Conservation (phyloP, 2,888 invertebrate species). For the Apotomis turbidana region DNA sequence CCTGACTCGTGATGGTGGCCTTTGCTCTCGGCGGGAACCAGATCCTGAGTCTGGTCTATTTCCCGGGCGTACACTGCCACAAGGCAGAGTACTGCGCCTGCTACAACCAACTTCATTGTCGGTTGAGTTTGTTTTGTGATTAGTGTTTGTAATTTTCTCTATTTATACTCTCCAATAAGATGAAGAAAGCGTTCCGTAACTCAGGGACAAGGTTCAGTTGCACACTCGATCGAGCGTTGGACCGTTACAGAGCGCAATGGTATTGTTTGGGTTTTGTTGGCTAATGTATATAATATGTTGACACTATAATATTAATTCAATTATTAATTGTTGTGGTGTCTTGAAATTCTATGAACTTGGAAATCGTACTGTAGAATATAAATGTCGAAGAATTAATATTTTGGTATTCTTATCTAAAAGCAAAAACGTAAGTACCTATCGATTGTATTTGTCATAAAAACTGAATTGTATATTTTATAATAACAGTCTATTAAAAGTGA, state of each 20-base stretch:
- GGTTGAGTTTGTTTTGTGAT: constrained; percentile 59
- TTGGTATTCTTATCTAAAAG: no score
- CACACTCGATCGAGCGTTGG: constrained; percentile 52
- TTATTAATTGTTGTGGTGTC: not conserved
- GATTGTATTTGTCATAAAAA: no score
- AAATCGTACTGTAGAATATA: no score
- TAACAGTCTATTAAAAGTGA: no score
- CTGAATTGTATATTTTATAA: no score
- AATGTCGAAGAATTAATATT: no score
- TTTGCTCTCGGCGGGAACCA: constrained; percentile 74
- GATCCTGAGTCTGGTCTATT: constrained; percentile 70
- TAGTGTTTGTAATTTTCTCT: constrained; percentile 54
- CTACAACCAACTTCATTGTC: constrained; percentile 74
- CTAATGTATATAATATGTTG: constrained; percentile 22
- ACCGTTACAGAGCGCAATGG: constrained; percentile 65
- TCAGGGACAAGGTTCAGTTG: constrained; percentile 54
- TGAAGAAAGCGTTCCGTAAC: constrained; percentile 76
- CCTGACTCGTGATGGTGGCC: constrained; percentile 70
- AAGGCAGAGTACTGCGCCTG: constrained; percentile 70
- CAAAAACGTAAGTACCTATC: no score
- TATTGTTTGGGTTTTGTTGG: constrained; percentile 31
- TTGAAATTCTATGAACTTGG: no score
- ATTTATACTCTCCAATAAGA: constrained; percentile 72
- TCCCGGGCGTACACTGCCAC: constrained; percentile 71
- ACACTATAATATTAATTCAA: constrained; percentile 17